Evolutionary conservation across 1,140 invertebrate species (phyloP).

Genomic region (Hyles vespertilio): DNA sequence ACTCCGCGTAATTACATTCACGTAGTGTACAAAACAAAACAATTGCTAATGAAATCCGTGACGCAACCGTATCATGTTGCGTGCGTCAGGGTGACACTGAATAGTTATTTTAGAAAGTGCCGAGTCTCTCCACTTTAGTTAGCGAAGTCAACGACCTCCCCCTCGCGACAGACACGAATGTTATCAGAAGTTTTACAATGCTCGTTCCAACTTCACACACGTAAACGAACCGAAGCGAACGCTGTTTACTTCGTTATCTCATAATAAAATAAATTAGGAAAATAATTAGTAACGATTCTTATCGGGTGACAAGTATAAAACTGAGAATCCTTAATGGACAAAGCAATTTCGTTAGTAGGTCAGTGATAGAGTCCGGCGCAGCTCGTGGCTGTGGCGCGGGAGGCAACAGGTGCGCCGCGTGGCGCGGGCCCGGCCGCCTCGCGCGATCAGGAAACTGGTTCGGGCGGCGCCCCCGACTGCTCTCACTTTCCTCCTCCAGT

Average conservation of each 20-base stretch:
- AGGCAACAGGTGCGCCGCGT: slow-evolving; percentile 27
- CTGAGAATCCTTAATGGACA: slow-evolving; percentile 35
- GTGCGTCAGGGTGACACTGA: slow-evolving; percentile 62
- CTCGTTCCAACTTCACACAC: background rate
- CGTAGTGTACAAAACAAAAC: slow-evolving; percentile 13
- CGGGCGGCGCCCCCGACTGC: slow-evolving; percentile 41
- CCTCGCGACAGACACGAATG: slow-evolving; percentile 12
- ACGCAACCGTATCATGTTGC: slow-evolving; percentile 53
- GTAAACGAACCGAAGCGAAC: background rate
- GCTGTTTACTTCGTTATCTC: slow-evolving; percentile 4
- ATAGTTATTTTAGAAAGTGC: slow-evolving; percentile 71
- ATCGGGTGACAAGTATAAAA: slow-evolving; percentile 15
- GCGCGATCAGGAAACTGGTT: slow-evolving; percentile 53
- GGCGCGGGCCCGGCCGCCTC: slow-evolving; percentile 7
- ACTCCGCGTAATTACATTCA: background rate
- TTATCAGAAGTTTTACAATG: background rate
- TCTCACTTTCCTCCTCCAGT: slow-evolving; percentile 63
- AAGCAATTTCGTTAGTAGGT: slow-evolving; percentile 57
- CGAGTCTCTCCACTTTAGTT: slow-evolving; percentile 42
- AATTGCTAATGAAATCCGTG: slow-evolving; percentile 39
- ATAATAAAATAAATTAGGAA: slow-evolving; percentile 19
- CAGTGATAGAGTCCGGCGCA: slow-evolving; percentile 41
- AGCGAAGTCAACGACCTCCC: slow-evolving; percentile 50
- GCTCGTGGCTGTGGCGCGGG: slow-evolving; percentile 16
- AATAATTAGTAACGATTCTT: slow-evolving; percentile 23